Evolutionary conservation across 2,797 vertebrate species (phyloP).

Genomic region (Leptodactylus fallax): DNA sequence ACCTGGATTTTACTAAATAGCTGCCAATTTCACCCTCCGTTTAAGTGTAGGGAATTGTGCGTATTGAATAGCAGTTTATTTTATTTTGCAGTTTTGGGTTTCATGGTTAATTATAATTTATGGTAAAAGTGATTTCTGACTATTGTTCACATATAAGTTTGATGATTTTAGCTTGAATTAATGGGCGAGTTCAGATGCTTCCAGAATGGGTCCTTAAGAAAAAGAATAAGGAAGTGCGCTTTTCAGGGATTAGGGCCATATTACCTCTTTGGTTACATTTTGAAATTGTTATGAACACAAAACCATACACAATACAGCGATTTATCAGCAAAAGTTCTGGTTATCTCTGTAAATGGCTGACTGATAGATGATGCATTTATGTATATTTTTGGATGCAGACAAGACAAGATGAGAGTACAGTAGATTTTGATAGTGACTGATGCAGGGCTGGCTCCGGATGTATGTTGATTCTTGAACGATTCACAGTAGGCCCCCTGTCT

Average conservation of each 20-base stretch:
- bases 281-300: constrained; percentile 33
- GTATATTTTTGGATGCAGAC: background rate
- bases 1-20: constrained; percentile 67
- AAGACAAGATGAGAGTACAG: background rate
- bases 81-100: constrained; percentile 74
- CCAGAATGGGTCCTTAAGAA: constrained; percentile 24
- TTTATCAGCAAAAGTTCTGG: constrained; percentile 13
- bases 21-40: constrained; percentile 70
- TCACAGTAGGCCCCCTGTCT: background rate
- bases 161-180: constrained; percentile 40
- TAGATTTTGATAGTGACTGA: background rate
- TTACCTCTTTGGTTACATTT: constrained; percentile 37
- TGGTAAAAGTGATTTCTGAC: constrained; percentile 64
- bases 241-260: constrained; percentile 37
- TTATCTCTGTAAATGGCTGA: constrained; percentile 2
- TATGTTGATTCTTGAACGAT: background rate
- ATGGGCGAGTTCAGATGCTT: constrained; percentile 22
- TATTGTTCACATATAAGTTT: constrained; percentile 65
- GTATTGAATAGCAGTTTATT: constrained; percentile 72
- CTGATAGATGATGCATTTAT: background rate
- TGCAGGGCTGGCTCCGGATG: background rate
- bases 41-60: constrained; percentile 69
- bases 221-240: constrained; percentile 15
- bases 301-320: background rate
- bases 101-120: constrained; percentile 73